These are phyloP conservation scores for Osmerus eperlanus DNA, from an alignment of 2,113 vertebrate genomes.

Conservation along the genomic window DNA sequence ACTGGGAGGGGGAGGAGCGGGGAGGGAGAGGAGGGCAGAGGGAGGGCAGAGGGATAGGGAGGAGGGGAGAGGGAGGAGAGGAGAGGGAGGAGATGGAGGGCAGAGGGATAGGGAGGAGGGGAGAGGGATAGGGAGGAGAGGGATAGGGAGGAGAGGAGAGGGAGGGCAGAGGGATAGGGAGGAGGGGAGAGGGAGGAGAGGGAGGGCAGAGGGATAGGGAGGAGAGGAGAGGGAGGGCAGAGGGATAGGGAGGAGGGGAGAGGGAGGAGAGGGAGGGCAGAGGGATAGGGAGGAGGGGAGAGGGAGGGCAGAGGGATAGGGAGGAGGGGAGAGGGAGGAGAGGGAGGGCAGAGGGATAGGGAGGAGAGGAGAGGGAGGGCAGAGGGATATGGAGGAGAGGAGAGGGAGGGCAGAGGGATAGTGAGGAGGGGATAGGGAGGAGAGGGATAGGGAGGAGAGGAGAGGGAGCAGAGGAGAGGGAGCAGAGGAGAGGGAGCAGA, in stretches of 20 bases:
- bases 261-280: background rate
- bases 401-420: conserved; percentile 33
- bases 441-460: background rate
- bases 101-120: background rate
- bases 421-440: conserved; percentile 10
- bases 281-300: background rate
- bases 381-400: conserved; percentile 1
- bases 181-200: background rate
- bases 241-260: conserved; percentile 11
- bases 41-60: background rate
- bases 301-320: background rate
- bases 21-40: background rate
- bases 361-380: background rate
- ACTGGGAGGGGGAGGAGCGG: conserved; percentile 12
- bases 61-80: no score
- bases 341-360: background rate
- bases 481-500: background rate
- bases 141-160: background rate
- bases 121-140: no score
- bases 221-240: background rate
- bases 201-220: background rate
- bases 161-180: background rate
- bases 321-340: conserved; percentile 12
- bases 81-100: background rate
- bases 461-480: background rate